These are phyloP conservation scores for Oreochromis aureus DNA, from an alignment of 2,113 vertebrate genomes.

Conservation along the genomic window DNA sequence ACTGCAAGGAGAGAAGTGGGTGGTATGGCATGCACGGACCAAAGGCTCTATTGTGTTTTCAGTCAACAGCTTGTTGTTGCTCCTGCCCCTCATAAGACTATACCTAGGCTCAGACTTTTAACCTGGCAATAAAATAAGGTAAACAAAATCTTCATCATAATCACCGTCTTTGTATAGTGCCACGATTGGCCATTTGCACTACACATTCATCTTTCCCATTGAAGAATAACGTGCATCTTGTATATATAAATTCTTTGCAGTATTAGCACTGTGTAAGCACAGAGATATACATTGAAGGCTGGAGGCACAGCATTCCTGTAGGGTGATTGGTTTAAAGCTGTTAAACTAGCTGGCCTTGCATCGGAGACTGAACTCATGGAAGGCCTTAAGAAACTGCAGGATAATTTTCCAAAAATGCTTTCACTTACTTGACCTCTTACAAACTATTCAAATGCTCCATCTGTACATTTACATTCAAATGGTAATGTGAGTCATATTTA, in stretches of 20 bases:
- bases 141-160: background rate
- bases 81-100: background rate
- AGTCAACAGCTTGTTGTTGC: conserved; percentile 31
- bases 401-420: background rate
- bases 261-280: background rate
- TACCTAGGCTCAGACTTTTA: background rate
- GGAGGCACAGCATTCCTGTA: background rate
- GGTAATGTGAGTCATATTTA: background rate
- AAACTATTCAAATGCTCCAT: background rate
- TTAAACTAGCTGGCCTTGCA: conserved; percentile 3
- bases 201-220: background rate
- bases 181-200: background rate
- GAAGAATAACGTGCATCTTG: background rate
- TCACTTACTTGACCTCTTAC: background rate
- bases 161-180: background rate
- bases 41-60: conserved; percentile 36
- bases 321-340: background rate
- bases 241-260: fast-evolving
- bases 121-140: fast-evolving
- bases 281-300: background rate
- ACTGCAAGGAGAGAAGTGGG: conserved; percentile 41
- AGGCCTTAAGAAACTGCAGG: background rate
- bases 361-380: background rate
- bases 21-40: conserved; percentile 21
- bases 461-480: background rate